Base-by-base conservation (phyloP, 2,113 vertebrate genomes). In the Nanger granti region DNA sequence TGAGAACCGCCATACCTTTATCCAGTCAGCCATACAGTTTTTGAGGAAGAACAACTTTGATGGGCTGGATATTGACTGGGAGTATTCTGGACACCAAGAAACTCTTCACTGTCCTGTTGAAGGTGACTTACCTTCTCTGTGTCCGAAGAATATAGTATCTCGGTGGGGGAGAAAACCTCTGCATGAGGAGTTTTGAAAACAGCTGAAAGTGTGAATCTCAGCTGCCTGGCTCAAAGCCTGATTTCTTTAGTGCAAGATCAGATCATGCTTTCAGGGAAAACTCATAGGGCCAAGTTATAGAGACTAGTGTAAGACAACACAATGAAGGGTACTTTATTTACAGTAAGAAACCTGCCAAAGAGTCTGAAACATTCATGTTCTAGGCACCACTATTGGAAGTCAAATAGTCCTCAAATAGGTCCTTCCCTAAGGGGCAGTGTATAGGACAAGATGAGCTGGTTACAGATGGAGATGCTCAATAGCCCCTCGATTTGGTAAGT, bases 51-150 rank as follows among this genome's bases (percentile, higher is more conserved):
- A 98, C 60, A 95, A 96, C 47, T 99, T 98, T 88, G 97, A 99
- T 82, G 98, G 98, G 10, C 97, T 99, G 86, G 98, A 99, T 97
- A 98, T 98, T 57, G 98, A 99, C 97, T 98, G 98, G 98, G 98
- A 99, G 84, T 98, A 99, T 91, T 98, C 98, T 44, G 98, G 98
- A 98, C 60, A 98, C 98, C 49, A 97, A 98, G 47, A 97, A 98
- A 60, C 97, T 95, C 89, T 98, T 98, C 96, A 98, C 98, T 8
- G 96, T 99, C 97, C 98, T 99, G 34, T 90, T 99, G 64, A 82
- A 98, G 99, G 98, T 99, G 47, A 73, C 5, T 41, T 13, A 10
- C 49, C 41, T 52, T 54, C 5, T 20, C 41, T 52, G 12, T 41
- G 59, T 91, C 83, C 34, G 9, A 59, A 69, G 69, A 73, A 34